Evolutionary conservation across 2,888 invertebrate genomes (phyloP).

Genomic region (Acanthopleura granulata): DNA sequence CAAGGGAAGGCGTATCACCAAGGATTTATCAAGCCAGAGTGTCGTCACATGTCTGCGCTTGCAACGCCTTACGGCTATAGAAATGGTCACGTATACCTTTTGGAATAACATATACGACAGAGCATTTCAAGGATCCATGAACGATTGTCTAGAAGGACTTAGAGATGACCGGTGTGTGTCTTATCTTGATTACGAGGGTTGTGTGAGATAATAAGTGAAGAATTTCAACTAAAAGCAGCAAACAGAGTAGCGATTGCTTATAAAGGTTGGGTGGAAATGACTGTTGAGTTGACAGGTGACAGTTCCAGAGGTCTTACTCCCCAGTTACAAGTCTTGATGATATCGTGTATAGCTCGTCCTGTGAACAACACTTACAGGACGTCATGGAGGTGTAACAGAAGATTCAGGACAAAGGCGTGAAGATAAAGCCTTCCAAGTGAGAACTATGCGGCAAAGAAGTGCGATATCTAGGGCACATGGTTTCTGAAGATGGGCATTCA

Average conservation of each 20-base stretch:
- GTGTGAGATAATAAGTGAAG: background rate
- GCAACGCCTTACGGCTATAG: constrained; percentile 14
- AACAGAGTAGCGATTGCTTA: constrained; percentile 7
- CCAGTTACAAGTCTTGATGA: background rate
- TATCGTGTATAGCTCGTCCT: background rate
- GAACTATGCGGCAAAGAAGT: background rate
- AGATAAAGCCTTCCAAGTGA: background rate
- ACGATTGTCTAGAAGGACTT: too few relatives aligned
- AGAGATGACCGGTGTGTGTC: too few relatives aligned
- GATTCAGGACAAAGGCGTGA: background rate
- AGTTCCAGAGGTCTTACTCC: background rate
- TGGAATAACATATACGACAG: too few relatives aligned
- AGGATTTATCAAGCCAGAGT: background rate
- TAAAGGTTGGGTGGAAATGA: constrained; percentile 15
- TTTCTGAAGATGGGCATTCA: background rate
- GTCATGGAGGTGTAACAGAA: background rate
- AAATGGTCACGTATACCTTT: too few relatives aligned
- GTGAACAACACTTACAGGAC: background rate
- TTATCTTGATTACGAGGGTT: too few relatives aligned
- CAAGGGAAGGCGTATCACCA: constrained; percentile 17
- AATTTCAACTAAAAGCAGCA: constrained; percentile 12
- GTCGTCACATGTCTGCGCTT: constrained; percentile 2
- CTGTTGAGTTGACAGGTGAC: background rate
- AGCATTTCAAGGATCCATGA: too few relatives aligned
- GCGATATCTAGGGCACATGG: constrained; percentile 1